Evolutionary conservation across 1,140 invertebrate species (phyloP).

Genomic region (Asbolus verrucosus): DNA sequence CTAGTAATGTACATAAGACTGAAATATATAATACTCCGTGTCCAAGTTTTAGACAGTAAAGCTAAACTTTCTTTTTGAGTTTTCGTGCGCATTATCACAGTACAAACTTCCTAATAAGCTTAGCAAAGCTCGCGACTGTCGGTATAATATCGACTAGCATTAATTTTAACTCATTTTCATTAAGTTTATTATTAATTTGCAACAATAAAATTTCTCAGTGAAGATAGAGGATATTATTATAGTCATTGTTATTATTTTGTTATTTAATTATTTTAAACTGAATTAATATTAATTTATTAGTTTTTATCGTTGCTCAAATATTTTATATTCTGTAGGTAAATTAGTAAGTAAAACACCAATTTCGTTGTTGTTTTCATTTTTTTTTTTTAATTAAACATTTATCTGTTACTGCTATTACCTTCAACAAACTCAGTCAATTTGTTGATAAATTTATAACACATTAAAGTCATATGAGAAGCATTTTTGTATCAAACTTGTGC

Average conservation of each 20-base stretch:
- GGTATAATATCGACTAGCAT: conserved; percentile 17
- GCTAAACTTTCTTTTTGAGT: conserved; percentile 36
- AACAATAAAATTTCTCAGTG: conserved; percentile 15
- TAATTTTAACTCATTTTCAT: conserved; percentile 22
- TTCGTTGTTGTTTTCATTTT: conserved; percentile 24
- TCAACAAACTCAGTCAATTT: conserved; percentile 43
- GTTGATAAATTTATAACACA: conserved; percentile 31
- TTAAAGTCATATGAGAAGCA: conserved; percentile 6
- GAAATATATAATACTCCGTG: conserved; percentile 60
- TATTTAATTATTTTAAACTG: conserved; percentile 43
- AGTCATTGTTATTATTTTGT: conserved; percentile 45
- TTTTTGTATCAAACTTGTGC: conserved; percentile 43
- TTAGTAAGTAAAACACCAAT: conserved; percentile 43
- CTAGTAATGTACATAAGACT: conserved; percentile 63
- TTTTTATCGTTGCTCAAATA: conserved; percentile 44
- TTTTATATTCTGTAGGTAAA: conserved; percentile 30
- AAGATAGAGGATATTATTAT: conserved; percentile 8
- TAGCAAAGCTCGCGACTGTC: conserved; percentile 28
- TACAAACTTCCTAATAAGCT: conserved; percentile 54
- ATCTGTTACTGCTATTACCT: not conserved
- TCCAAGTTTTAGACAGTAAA: conserved; percentile 57
- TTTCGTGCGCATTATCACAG: conserved; percentile 51
- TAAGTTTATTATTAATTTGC: conserved; percentile 2
- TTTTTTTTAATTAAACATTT: not conserved
- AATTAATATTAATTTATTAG: conserved; percentile 9